Base-by-base conservation (phyloP, 2,888 invertebrate species). In the Homarus gammarus region DNA sequence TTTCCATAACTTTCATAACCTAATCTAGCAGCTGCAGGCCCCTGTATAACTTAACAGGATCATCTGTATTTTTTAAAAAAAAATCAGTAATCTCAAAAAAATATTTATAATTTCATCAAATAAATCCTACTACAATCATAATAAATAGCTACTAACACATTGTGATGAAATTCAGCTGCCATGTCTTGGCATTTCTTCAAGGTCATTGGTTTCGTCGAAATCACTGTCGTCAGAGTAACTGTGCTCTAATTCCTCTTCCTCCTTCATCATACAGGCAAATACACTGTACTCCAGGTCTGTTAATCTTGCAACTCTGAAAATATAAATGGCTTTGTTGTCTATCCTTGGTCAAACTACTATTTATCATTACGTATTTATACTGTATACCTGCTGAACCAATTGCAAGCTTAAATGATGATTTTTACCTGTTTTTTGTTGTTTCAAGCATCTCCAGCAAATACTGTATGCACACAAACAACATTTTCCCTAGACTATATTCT, bases 261-360 rank as follows among this genome's bases (percentile, higher is more conserved):
- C 78, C 8, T 33, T 49, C 33, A 86, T 78, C 40, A 86, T 86
- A 33, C 6, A 22, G n/a, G 38, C 31, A 78, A 86, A 86, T 44
- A 78, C 78, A n/a, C 1, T 6, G 27, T 86, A 86, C 27, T 86
- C 85, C 31, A 33, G 18, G 5, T 86, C 68, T 33, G 85, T 68
- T 49, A 86, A 33, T 33, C 38, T 51, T n/a, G 85, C 85, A 40
- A 86, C 51, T 40, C 85, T 86, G 85, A 31, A 77, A 49, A 31
- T n/a, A n/a, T n/a, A n/a, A n/a, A n/a, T n/a, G n/a, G n/a, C n/a
- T n/a, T n/a, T n/a, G n/a, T n/a, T n/a, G 31, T n/a, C 27, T 6
- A 73, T 27, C 5, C 8, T 36, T 5, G 3, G 8, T 73, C 22
- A 78, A n/a, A 31, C 40, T 40, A 40, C 10, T 31, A 18, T 36